Base-by-base conservation (phyloP, 2,888 invertebrate species). In the Stratiomys singularior region DNA sequence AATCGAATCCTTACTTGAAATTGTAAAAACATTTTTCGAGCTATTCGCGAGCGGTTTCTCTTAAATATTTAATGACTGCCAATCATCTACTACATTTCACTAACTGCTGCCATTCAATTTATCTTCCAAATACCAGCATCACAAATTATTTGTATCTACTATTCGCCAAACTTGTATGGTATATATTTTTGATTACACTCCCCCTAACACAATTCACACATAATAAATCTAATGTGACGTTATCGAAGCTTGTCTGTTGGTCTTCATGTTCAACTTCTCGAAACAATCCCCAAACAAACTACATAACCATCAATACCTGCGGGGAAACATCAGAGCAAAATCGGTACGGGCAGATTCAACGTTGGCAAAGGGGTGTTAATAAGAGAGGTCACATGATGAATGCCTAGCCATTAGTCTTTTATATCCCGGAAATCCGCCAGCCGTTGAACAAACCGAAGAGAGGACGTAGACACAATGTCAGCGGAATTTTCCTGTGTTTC, bases 141-240 rank as follows among this genome's bases (percentile, higher is more conserved):
- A 52, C n/a, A 18, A n/a, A 9, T 18, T 52, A 52, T 52, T 52
- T 76, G 72, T 52, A 11, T 60, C 77, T 58, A 18, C 46, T 27
- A 44, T 13, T 52, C 52, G 7, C 7, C 18, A 52, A 52, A 52
- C 15, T 52, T 18, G n/a, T 52, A n/a, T 13, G 52, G 52, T 18
- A 52, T 52, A 52, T 52, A 52, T 18, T 52, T 52, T 52, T 60
- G 28, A 71, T 69, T 58, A 60, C 56, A 58, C 23, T 28, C 28
- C 58, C 67, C 71, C 76, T 77, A 66, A 58, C 60, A 27, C 74
- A 67, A 58, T 79, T 79, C 77, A 67, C 79, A 79, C 79, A 74
- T 79, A 79, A 79, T 79, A 79, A 79, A 79, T 79, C 74, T 67
- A 77, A 67, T 74, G 47, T 79, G 79, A 79, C 79, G 79, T 79